Evolutionary conservation across 92 coral and sea anemone genomes (phyloP).

Genomic region (Epizoanthus rinbou): DNA sequence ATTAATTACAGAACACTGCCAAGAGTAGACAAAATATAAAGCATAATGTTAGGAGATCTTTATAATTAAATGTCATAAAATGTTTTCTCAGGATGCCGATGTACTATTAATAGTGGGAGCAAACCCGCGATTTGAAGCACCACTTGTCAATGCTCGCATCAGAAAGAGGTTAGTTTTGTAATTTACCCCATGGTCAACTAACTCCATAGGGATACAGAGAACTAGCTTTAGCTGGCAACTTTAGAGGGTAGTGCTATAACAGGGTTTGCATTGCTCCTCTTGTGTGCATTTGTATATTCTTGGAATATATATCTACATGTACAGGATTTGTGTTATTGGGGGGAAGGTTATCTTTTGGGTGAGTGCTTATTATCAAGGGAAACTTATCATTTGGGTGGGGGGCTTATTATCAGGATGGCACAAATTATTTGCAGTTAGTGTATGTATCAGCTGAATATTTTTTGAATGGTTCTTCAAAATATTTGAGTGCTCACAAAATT

Average conservation of each 20-base stretch:
- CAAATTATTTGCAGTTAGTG: too few relatives aligned
- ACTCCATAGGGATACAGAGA: background rate
- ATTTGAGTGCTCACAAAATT: too few relatives aligned
- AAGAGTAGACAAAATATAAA: too few relatives aligned
- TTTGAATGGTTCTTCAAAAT: too few relatives aligned
- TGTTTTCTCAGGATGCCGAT: conserved; percentile 88
- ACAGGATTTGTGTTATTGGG: too few relatives aligned
- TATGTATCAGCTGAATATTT: too few relatives aligned
- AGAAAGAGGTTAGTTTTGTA: conserved; percentile 74
- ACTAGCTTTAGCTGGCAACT: background rate
- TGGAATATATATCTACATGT: too few relatives aligned
- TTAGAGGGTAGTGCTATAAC: background rate
- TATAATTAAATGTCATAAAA: background rate
- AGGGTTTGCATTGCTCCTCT: background rate
- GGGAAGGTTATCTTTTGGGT: too few relatives aligned
- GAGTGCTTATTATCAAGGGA: too few relatives aligned
- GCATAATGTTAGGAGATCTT: background rate
- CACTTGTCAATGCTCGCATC: conserved; percentile 93
- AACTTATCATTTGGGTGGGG: background rate
- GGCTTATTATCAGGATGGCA: too few relatives aligned
- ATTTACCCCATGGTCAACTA: background rate
- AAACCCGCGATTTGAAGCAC: conserved; percentile 98
- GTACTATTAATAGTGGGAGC: conserved; percentile 90
- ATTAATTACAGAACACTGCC: too few relatives aligned
- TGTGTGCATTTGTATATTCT: too few relatives aligned